Percentiles rank a stretch among this genome's conserved stretches.
These are phyloP conservation scores for Carollia perspicillata DNA, from an alignment of 2,113 vertebrate species.

Conservation along the genomic window DNA sequence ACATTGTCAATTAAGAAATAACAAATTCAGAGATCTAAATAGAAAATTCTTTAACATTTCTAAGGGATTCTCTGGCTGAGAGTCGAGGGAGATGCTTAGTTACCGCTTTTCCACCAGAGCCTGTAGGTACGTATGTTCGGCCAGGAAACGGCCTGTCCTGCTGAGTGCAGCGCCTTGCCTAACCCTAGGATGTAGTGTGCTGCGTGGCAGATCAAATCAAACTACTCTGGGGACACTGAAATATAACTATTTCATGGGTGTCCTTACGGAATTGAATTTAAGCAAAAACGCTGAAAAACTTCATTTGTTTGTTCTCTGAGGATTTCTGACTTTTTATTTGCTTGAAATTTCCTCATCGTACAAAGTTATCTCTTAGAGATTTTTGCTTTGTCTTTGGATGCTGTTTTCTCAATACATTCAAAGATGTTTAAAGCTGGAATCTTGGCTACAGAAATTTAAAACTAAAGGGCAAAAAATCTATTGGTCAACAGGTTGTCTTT, in stretches of 20 bases:
- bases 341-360: conserved; percentile 33
- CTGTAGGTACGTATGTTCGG: conserved; percentile 60
- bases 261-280: conserved; percentile 76
- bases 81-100: conserved; percentile 35
- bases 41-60: conserved; percentile 62
- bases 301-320: conserved; percentile 62
- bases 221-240: conserved; percentile 81
- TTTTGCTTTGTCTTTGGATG: background rate
- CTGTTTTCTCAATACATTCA: conserved; percentile 30
- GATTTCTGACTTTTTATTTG: conserved; percentile 43
- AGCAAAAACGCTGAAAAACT: conserved; percentile 66
- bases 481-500: conserved; percentile 20
- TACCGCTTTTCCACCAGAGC: conserved; percentile 40
- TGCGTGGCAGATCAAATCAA: conserved; percentile 80
- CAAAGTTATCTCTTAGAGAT: conserved; percentile 15
- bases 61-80: conserved; percentile 38
- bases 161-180: conserved; percentile 74
- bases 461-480: conserved; percentile 26
- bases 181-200: conserved; percentile 67
- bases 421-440: conserved; percentile 51
- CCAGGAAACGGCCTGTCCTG: conserved; percentile 36
- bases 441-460: conserved; percentile 30
- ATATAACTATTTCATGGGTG: conserved; percentile 83
- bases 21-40: conserved; percentile 48
- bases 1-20: conserved; percentile 59